Evolutionary conservation across 1,140 invertebrate genomes (phyloP).

Genomic region (Battus philenor): DNA sequence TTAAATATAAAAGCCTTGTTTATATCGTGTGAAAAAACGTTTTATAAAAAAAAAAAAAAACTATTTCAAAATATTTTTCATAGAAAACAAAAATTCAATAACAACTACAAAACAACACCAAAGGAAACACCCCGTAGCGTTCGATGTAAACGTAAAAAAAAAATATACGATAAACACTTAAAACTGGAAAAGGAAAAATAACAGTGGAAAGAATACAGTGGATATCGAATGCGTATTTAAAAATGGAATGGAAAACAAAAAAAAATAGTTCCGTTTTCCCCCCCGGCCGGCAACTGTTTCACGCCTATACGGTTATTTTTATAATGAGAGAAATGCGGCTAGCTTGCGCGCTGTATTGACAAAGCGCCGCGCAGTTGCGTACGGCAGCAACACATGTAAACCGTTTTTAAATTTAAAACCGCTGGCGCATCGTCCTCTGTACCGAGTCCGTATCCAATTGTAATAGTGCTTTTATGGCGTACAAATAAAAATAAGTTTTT

Average conservation of each 20-base stretch:
- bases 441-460: too few species aligned
- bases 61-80: too few species aligned
- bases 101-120: background rate
- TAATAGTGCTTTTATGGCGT: too few species aligned
- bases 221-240: constrained; percentile 14
- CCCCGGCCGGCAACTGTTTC: background rate
- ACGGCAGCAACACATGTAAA: constrained; percentile 3
- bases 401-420: constrained; percentile 5
- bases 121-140: background rate
- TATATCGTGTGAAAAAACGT: too few species aligned
- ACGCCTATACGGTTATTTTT: constrained; percentile 6
- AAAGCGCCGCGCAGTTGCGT: background rate
- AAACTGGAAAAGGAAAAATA: constrained; percentile 5
- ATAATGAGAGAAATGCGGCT: constrained; percentile 5
- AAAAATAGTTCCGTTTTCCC: constrained; percentile 2
- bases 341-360: constrained; percentile 4
- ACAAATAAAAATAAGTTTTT: too few species aligned
- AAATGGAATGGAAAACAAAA: constrained; percentile 2
- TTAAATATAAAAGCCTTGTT: too few species aligned
- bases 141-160: constrained; percentile 1
- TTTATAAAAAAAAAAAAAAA: too few species aligned
- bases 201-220: constrained; percentile 9
- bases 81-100: too few species aligned
- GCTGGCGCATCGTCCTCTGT: background rate
- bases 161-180: constrained; percentile 7